These are phyloP conservation scores for Plecturocebus donacophilus DNA, from an alignment of 2,113 vertebrate species.

Conservation along the genomic window DNA sequence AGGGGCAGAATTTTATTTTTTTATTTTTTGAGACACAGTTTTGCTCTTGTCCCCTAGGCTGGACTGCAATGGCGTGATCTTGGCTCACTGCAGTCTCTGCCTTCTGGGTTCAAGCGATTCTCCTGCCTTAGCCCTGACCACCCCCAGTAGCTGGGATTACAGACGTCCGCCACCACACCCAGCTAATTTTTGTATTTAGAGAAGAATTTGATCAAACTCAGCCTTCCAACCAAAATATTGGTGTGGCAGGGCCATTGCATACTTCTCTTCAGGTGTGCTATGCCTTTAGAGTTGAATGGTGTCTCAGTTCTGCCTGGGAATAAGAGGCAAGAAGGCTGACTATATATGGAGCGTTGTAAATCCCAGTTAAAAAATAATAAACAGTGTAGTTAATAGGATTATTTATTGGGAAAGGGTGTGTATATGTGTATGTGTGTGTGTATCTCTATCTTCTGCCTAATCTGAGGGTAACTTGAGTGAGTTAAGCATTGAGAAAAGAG, in stretches of 20 bases:
- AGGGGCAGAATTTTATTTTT: slow-evolving; percentile 9
- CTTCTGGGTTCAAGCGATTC: no score
- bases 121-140: no score
- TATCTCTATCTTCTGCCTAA: not conserved
- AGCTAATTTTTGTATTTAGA: no score
- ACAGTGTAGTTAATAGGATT: not conserved
- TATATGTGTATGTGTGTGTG: not conserved
- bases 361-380: slow-evolving; percentile 3
- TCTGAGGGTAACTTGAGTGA: slow-evolving; percentile 7
- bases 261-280: not conserved
- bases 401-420: not conserved
- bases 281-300: not conserved
- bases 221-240: not conserved
- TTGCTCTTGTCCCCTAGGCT: no score
- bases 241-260: not conserved
- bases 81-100: no score
- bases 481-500: slow-evolving; percentile 18
- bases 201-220: not conserved
- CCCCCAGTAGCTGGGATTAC: no score
- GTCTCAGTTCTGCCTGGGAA: not conserved
- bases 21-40: no score
- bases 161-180: no score
- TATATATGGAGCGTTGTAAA: not conserved
- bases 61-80: no score
- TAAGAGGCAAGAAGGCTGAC: not conserved